phyloP scores from a whole-genome alignment of 2,113 vertebrate genomes.

The Psettodes erumei region DNA sequence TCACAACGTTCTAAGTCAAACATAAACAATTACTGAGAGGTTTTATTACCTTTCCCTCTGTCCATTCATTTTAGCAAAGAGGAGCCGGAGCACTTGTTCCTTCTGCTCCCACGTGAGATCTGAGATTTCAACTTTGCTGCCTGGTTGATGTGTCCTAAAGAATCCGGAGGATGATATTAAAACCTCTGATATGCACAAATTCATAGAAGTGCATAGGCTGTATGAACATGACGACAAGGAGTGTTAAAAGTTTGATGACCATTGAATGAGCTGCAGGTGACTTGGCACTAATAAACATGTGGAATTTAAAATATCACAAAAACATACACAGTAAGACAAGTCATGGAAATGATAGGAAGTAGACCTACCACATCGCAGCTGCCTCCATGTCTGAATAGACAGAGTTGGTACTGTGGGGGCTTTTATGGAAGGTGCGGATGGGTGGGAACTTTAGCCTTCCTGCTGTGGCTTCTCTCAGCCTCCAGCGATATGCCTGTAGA shows the following conservation, averaged over 20 bases:
- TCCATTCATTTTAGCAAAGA: constrained; percentile 93
- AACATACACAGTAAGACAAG: neutral
- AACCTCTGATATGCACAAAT: neutral
- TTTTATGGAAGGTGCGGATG: constrained; percentile 87
- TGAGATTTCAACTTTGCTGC: constrained; percentile 82
- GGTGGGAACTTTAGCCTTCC: constrained; percentile 84
- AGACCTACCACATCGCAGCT: constrained; percentile 83
- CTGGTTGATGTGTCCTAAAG: constrained; percentile 77
- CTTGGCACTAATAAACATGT: constrained; percentile 4
- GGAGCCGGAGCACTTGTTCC: constrained; percentile 86
- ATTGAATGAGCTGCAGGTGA: neutral
- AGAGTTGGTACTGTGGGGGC: constrained; percentile 86
- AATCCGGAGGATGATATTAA: neutral
- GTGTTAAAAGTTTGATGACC: constrained; percentile 11
- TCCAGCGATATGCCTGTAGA: constrained; percentile 81
- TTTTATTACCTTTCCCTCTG: constrained; percentile 77
- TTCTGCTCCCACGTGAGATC: constrained; percentile 93
- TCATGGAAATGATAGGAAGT: constrained; percentile 13
- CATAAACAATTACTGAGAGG: constrained; percentile 8
- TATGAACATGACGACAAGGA: constrained; percentile 4
- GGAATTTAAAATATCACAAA: constrained; percentile 36
- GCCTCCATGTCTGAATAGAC: constrained; percentile 84
- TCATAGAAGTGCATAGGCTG: no score
- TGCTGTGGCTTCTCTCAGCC: constrained; percentile 80
- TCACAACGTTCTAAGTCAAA: constrained; percentile 32